Evolutionary conservation across 37 sponge, comb jelly and placozoan genomes (phyloP), one percentile per base, ranked within the genome.

Genomic region (Oopsacas minuta): DNA sequence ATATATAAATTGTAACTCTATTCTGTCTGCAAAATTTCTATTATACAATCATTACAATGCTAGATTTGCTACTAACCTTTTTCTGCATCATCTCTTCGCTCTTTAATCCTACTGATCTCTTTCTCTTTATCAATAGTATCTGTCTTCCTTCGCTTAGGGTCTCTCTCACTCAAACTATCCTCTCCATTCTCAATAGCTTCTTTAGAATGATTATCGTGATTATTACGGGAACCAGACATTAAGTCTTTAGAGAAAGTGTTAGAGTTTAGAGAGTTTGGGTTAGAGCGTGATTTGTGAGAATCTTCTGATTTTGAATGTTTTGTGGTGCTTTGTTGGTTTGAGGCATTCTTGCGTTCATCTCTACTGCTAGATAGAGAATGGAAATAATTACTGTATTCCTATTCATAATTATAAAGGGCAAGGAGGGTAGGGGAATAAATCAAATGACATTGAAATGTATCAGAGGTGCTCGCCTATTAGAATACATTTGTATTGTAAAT

Each of bases 81-180:
- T 61, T 61, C 75, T 61, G 30, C 22, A n/a, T 61, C 75, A 12
- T 61, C 75, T 34, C 75, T 61, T 34, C 75, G 20, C 75, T 61
- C 75, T 61, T 34, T 61, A 34, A 61, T 61, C 30, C 75, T 10
- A n/a, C 1, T 61, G 39, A 38, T 75, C 12, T 75, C 86, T 23
- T 39, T 81, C 34, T 51, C 39, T 38, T 81, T 86, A 38, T 75
- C 82, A 3, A 46, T 84, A 1, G 69, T 36, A 23, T 81, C 86
- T 12, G 81, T 39, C 39, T 81, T 81, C 8, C 39, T 61, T 39
- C 81, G 37, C 36, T 81, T 81, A 25, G 86, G 39, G 39, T 38
- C 39, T 38, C 83, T 82, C 36, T 82, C 83, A 8, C 39, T 38
- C n/a, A 37, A 7, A 15, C 36, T 38, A 10, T 38, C 83, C 12